Base-by-base conservation (phyloP, 2,113 vertebrate genomes). In the Hydrochoerus hydrochaeris region DNA sequence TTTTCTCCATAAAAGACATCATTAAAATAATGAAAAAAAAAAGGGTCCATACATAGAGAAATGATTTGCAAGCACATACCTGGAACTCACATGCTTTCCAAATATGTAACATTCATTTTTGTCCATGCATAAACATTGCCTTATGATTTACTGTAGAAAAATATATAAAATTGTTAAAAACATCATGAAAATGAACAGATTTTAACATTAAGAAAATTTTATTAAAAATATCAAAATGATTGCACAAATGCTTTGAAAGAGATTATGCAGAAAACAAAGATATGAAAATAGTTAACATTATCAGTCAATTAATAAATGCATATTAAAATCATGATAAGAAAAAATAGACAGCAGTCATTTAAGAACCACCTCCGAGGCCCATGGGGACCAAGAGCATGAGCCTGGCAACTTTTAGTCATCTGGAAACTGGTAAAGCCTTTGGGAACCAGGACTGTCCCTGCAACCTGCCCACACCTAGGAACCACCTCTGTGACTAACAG, bases 1-100 rank as follows among this genome's bases (percentile, higher is more conserved):
- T 73, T 19, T 85, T 19, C 17, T 81, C 19, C 26, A 3, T 5
- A 4, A 86, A 71, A 90, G 17, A 44, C 4, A 57, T 60, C 26
- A 12, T 81, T 54, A 94, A 35, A 80, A 91, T 28, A 85, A 52
- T 60, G 7, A 80, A 91, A 96, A n/a, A 75, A 5, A 71, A 88
- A n/a, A n/a, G n/a, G 2, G 30, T 58, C 8, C 2, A 63, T 41
- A 60, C 0, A 67, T 2, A 24, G 5, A 82, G 2, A 73, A 91
- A 75, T 30, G 7, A 75, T 69, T 87, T 87, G 41, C 19, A 54
- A 90, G 30, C 13, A 65, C 1, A 3, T 44, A 73, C 16, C 38
- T 75, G 38, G 44, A 46, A 46, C 67, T 82, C 5, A 60, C 12
- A 41, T 19, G 2, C 12, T 73, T 60, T 14, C 58, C 85, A 13